Evolutionary conservation across 2,113 vertebrate species (phyloP).

Genomic region (Periophthalmodon schlosseri): DNA sequence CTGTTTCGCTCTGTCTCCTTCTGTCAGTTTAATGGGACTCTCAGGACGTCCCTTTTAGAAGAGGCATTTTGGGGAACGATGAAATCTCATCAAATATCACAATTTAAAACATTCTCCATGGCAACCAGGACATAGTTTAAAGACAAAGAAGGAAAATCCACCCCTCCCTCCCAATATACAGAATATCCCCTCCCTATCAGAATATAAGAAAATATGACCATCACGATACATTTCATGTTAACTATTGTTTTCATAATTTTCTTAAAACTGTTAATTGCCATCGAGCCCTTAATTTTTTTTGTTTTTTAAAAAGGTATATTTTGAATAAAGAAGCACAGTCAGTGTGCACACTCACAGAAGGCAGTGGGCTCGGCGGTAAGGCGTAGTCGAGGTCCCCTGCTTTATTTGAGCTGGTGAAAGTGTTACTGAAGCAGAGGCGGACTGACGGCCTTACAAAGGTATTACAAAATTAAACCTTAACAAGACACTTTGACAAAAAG

Average conservation of each 20-base stretch:
- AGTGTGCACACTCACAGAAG: constrained; percentile 65
- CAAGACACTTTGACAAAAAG: constrained; percentile 67
- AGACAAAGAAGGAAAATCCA: constrained; percentile 37
- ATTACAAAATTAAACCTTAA: constrained; percentile 51
- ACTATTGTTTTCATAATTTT: constrained; percentile 72
- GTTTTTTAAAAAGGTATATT: constrained; percentile 69
- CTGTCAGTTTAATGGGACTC: constrained; percentile 68
- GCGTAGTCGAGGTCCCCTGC: constrained; percentile 69
- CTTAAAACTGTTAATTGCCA: constrained; percentile 77
- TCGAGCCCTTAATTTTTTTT: constrained; percentile 75
- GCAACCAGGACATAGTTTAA: constrained; percentile 66
- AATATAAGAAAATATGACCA: constrained; percentile 78
- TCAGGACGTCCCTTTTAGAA: constrained; percentile 58
- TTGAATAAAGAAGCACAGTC: constrained; percentile 70
- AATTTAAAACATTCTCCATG: constrained; percentile 78
- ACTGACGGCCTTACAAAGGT: constrained; percentile 63
- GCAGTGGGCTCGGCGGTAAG: constrained; percentile 73
- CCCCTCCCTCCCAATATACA: constrained; percentile 62
- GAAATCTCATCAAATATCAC: constrained; percentile 70
- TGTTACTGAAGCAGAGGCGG: constrained; percentile 58
- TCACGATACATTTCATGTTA: constrained; percentile 76
- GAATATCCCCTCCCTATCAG: constrained; percentile 59
- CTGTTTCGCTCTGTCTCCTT: constrained; percentile 50
- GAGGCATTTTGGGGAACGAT: constrained; percentile 52
- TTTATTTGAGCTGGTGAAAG: constrained; percentile 79